Evolutionary conservation across 2,113 vertebrate genomes (phyloP).

Genomic region (Plotosus lineatus): DNA sequence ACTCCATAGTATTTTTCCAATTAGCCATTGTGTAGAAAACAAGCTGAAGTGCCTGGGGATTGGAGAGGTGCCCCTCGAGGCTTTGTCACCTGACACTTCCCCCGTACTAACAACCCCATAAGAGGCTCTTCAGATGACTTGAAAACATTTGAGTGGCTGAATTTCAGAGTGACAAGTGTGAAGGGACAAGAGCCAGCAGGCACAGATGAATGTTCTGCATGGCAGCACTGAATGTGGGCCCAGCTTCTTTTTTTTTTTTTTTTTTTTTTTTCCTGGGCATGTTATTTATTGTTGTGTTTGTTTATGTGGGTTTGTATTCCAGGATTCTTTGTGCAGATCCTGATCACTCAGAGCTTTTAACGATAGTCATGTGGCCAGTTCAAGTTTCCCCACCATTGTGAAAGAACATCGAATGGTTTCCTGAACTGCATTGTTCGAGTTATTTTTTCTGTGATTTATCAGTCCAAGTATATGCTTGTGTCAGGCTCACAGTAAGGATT

Average conservation of each 20-base stretch:
- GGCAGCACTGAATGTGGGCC: conserved; percentile 37
- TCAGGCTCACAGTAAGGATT: background rate
- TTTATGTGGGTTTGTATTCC: conserved; percentile 32
- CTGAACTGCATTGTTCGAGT: background rate
- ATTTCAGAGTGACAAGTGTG: conserved; percentile 70
- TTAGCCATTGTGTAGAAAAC: conserved; percentile 54
- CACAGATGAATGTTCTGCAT: conserved; percentile 62
- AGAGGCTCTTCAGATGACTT: conserved; percentile 68
- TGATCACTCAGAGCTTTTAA: conserved; percentile 10
- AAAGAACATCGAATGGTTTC: background rate
- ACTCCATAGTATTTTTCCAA: conserved; percentile 53
- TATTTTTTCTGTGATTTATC: conserved; percentile 3
- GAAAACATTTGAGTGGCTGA: conserved; percentile 58
- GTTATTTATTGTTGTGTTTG: conserved; percentile 16
- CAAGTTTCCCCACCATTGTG: background rate
- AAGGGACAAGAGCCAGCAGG: conserved; percentile 72
- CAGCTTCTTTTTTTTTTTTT: background rate
- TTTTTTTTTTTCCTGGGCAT: background rate
- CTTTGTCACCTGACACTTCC: conserved; percentile 72
- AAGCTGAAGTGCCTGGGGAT: conserved; percentile 42
- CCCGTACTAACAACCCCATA: conserved; percentile 69
- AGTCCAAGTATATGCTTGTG: background rate
- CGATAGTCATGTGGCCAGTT: background rate
- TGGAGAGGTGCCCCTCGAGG: conserved; percentile 50
- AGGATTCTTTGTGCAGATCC: conserved; percentile 4